Evolutionary conservation across 2,888 invertebrate species (phyloP).

Genomic region (Encarsia formosa): DNA sequence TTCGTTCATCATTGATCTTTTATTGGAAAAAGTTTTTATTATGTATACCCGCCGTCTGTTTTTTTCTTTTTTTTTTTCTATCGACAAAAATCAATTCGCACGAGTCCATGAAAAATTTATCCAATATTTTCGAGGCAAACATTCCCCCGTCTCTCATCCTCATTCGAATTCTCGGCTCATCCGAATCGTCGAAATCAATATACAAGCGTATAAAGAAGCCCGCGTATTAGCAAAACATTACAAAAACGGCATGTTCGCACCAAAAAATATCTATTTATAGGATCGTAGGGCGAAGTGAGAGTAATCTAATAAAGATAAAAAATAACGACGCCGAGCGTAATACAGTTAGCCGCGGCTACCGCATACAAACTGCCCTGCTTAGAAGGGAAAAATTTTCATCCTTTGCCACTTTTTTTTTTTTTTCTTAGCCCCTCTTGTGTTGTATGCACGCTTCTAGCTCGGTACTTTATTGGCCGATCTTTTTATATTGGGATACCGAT

Average conservation of each 20-base stretch:
- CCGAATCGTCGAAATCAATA: too few species aligned
- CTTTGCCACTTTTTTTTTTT: background rate
- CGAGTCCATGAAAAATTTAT: too few species aligned
- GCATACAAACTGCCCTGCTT: conserved; percentile 50
- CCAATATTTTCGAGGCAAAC: too few species aligned
- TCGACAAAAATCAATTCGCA: too few species aligned
- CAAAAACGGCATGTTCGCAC: background rate
- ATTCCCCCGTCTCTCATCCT: too few species aligned
- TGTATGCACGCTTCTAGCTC: too few species aligned
- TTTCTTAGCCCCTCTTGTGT: background rate
- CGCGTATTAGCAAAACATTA: conserved; percentile 4
- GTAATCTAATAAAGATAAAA: conserved; percentile 51
- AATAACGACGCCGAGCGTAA: conserved; percentile 40
- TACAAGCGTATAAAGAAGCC: too few species aligned
- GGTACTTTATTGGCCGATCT: background rate
- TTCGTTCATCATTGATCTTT: too few species aligned
- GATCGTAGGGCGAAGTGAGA: too few species aligned
- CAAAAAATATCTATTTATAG: conserved; percentile 17
- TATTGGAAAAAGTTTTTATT: too few species aligned
- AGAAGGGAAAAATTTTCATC: conserved; percentile 32
- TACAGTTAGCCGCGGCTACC: conserved; percentile 31
- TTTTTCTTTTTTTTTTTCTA: background rate
- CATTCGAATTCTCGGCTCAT: too few species aligned
- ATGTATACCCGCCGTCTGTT: background rate
- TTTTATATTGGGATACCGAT: conserved; percentile 4